Evolutionary conservation across 2,797 vertebrate species (phyloP).

Genomic region (Myoxocephalus aenaeus): DNA sequence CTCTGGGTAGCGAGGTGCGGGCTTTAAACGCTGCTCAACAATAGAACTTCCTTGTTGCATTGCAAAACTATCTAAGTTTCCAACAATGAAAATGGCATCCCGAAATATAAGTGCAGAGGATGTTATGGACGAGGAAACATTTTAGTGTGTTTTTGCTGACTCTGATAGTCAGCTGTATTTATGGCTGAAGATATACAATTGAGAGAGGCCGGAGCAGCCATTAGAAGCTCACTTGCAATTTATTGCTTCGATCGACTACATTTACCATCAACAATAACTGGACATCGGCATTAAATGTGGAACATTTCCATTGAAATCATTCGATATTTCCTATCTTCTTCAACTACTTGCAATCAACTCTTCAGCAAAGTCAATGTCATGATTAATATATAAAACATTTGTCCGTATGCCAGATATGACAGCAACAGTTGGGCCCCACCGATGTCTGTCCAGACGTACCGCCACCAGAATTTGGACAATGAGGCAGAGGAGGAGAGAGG

Average conservation of each 20-base stretch:
- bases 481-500: constrained; percentile 92
- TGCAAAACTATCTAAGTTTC: neutral
- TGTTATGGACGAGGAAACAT: neutral
- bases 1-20: too few species aligned
- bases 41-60: neutral
- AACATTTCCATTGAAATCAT: neutral
- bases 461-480: constrained; percentile 91
- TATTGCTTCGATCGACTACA: neutral
- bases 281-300: neutral
- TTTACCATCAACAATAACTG: neutral
- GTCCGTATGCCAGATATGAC: constrained; percentile 85
- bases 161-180: neutral
- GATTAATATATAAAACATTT: constrained; percentile 3
- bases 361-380: neutral
- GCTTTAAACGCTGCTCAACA: neutral
- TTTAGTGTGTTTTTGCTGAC: neutral
- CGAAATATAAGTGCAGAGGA: neutral
- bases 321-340: neutral
- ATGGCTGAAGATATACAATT: neutral
- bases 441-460: constrained; percentile 91
- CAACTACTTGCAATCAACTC: neutral
- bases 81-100: neutral
- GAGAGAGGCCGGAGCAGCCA: neutral
- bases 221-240: neutral
- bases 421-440: constrained; percentile 92